Evolutionary conservation across 2,888 invertebrate species (phyloP).

Genomic region (Azorinus chamasolen): DNA sequence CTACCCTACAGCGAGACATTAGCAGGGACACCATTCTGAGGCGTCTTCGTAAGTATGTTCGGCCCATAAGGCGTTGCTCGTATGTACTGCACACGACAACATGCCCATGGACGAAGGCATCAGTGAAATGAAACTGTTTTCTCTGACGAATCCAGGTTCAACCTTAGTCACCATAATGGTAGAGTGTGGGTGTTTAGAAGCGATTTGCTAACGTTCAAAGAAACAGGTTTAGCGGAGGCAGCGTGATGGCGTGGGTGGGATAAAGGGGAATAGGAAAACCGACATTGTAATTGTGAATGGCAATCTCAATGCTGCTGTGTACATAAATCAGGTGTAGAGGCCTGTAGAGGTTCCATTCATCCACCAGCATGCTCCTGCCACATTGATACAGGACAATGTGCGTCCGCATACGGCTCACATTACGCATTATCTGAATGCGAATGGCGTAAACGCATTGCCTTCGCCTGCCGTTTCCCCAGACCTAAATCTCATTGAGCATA

Average conservation of each 20-base stretch:
- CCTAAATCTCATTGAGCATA: no score
- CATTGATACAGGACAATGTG: no score
- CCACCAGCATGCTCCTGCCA: no score
- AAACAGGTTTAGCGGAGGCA: no score
- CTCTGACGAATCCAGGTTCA: slow-evolving; percentile 5
- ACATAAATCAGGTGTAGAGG: slow-evolving; percentile 2
- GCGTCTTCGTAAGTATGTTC: slow-evolving; percentile 12
- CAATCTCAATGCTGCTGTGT: slow-evolving; percentile 3
- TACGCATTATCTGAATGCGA: no score
- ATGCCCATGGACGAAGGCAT: slow-evolving; percentile 1
- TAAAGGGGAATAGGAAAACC: no score
- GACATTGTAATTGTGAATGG: neutral
- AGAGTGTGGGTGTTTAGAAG: neutral
- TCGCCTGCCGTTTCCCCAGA: no score
- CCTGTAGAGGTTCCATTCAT: slow-evolving; percentile 8
- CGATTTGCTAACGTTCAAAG: neutral
- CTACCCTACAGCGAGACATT: slow-evolving; percentile 12
- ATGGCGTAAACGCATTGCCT: no score
- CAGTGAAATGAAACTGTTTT: slow-evolving; percentile 9
- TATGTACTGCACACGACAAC: neutral
- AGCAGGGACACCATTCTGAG: slow-evolving; percentile 9
- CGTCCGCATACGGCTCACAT: no score
- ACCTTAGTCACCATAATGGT: slow-evolving; percentile 7
- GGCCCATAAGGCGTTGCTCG: neutral
- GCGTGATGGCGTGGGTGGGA: no score